phyloP scores from a whole-genome alignment of 53 echinoderm and acorn worm species.

The Glandiceps talaboti region DNA sequence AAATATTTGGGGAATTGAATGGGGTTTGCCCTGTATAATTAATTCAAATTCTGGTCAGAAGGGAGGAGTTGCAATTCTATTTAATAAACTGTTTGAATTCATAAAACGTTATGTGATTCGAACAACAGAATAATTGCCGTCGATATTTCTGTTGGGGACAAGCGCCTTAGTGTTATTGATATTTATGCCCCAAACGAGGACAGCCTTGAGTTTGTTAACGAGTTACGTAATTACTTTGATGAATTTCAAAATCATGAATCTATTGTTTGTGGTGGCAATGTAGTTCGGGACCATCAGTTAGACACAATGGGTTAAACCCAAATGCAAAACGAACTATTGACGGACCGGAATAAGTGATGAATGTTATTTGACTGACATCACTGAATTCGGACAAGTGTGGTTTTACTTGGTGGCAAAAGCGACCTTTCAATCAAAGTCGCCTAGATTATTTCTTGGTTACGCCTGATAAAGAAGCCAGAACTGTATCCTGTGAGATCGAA shows the following conservation, averaged over 20 bases:
- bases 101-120: background rate
- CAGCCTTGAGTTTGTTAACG: background rate
- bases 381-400: background rate
- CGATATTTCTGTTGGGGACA: background rate
- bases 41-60: background rate
- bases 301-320: background rate
- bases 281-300: background rate
- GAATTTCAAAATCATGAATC: background rate
- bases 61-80: background rate
- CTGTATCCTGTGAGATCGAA: background rate
- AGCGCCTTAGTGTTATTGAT: background rate
- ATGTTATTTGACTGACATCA: background rate
- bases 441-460: slow-evolving; percentile 11
- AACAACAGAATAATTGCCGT: background rate
- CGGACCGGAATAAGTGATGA: background rate
- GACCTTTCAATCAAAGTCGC: background rate
- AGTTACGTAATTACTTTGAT: background rate
- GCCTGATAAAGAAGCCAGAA: slow-evolving; percentile 1
- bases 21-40: background rate
- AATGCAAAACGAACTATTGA: background rate
- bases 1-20: background rate
- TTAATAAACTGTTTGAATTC: background rate
- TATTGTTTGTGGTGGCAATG: background rate
- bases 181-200: background rate
- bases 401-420: background rate